These are phyloP conservation scores for Sinosuthora webbiana DNA, from an alignment of 2,113 vertebrate species.

Conservation along the genomic window DNA sequence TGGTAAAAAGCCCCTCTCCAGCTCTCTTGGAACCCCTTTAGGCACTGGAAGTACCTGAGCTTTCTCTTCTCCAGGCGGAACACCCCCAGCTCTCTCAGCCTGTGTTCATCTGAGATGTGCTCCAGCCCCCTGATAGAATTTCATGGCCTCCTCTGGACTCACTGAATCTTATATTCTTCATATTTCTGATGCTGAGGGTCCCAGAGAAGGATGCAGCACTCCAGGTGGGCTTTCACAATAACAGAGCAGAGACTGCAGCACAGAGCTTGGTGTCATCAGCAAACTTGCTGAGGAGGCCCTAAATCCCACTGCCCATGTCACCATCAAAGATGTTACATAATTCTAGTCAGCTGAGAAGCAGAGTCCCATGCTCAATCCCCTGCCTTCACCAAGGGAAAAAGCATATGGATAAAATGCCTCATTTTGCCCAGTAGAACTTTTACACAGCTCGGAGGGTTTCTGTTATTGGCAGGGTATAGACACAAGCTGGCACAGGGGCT, in stretches of 20 bases:
- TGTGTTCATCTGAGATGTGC: neutral
- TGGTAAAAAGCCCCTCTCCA: neutral
- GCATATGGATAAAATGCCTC: neutral
- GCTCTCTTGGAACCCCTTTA: neutral
- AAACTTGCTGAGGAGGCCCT: neutral
- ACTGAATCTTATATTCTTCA: fast-evolving
- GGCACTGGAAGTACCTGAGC: fast-evolving
- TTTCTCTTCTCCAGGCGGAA: neutral
- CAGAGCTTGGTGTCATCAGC: neutral
- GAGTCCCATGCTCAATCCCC: neutral
- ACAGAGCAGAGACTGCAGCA: neutral
- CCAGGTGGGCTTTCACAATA: neutral
- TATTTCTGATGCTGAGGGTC: neutral
- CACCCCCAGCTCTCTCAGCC: neutral
- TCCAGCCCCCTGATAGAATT: neutral
- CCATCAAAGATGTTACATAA: neutral
- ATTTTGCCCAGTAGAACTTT: neutral
- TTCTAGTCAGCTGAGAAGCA: neutral
- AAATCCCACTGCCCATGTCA: neutral
- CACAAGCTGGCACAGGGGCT: neutral
- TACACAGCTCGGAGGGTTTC: neutral
- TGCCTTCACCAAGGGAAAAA: neutral
- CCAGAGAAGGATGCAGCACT: neutral
- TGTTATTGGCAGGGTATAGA: neutral
- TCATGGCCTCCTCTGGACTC: neutral